Percentiles rank a stretch among this genome's conserved stretches.
Conservation (phyloP, 2,113 vertebrate genomes). For the Dissostichus mawsoni region DNA sequence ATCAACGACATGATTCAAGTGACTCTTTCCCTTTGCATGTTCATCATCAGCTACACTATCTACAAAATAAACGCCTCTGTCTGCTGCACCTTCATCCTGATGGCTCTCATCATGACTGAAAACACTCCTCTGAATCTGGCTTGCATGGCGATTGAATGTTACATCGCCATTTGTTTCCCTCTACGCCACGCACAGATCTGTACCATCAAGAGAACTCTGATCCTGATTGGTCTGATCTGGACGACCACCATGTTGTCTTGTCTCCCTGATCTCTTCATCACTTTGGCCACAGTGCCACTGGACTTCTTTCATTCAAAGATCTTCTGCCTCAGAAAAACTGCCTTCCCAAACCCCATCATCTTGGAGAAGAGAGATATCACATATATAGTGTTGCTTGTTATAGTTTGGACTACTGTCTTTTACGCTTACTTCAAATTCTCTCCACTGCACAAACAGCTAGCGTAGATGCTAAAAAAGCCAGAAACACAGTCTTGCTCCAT, state of each 20-base stretch:
- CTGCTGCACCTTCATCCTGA: constrained; percentile 34
- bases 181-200: constrained; percentile 75
- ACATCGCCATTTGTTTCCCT: constrained; percentile 72
- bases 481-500: constrained; percentile 78
- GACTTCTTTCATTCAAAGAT: constrained; percentile 55
- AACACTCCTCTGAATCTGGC: constrained; percentile 65
- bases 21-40: constrained; percentile 32
- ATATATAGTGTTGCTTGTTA: constrained; percentile 55
- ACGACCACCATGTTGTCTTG: constrained; percentile 48
- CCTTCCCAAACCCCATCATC: constrained; percentile 55
- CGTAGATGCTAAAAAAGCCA: constrained; percentile 72
- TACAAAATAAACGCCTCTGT: constrained; percentile 43
- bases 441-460: constrained; percentile 59
- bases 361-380: constrained; percentile 61
- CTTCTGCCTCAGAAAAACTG: constrained; percentile 56
- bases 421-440: constrained; percentile 73
- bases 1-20: constrained; percentile 78
- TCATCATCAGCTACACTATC: constrained; percentile 63
- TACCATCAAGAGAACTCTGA: constrained; percentile 63
- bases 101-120: constrained; percentile 50
- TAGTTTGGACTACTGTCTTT: constrained; percentile 68
- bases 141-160: constrained; percentile 75
- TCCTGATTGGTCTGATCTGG: constrained; percentile 75
- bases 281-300: constrained; percentile 51
- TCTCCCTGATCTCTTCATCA: constrained; percentile 70